Base-by-base conservation (phyloP, 1,140 invertebrate species). In the Pararge aegeria region DNA sequence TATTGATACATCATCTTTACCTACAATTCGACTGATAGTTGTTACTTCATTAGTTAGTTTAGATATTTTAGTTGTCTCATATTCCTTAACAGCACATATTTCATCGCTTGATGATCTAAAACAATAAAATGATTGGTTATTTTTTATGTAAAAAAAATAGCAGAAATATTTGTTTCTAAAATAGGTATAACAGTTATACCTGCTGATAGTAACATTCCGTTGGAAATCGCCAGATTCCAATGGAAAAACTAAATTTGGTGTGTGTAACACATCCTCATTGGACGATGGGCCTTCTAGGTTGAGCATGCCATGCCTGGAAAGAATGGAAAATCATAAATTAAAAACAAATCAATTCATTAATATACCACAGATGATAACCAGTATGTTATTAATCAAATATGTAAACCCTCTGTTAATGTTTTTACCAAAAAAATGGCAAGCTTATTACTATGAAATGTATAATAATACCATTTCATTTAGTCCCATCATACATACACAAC, bases 1-100 rank as follows among this genome's bases (percentile, higher is more conserved):
- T 13, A 74, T 68, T 1, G 70, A 73, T 0, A 74, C 70, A 44
- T 75, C 68, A 18, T 75, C 83, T 61, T 84, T 87, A 0, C 76
- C 72, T 0, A 89, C 80, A 0, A 87, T 66, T 29, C 86, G 66
- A 55, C 83, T 87, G 2, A 85, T 87, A 0, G 80, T 86, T 3
- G 83, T 89, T 0, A 89, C 83, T 65, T 87, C 80, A n/a, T 89
- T 87, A 4, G 83, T 89, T 5, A 87, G 34, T 73, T 87, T 89
- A 6, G 86, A 86, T 65, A 89, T 87, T 10, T 82, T 87, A 38
- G 83, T 87, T 0, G 81, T 84, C 71, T 89, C 86, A 16, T 84
- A 89, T 61, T 84, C 86, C 64, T 86, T 89, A 0, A 87, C 73
- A 0, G 79, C 77, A 1, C 83, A 81, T 0, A 83, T 80, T 63